Evolutionary conservation across 2,797 vertebrate species (phyloP), one percentile per base, ranked within the genome.

Genomic region (Bradypodion pumilum): DNA sequence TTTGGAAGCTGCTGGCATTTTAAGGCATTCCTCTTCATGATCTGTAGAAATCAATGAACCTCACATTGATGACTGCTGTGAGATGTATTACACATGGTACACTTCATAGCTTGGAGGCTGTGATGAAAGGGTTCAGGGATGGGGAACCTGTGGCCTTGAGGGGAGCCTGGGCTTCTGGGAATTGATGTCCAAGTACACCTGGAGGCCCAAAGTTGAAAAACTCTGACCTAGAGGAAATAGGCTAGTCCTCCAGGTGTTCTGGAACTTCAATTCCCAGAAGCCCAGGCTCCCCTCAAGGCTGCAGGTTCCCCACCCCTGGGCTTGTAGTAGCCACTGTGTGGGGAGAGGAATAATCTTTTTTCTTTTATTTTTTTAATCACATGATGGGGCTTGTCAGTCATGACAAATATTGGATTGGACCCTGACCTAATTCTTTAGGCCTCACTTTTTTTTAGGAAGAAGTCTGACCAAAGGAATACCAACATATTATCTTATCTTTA

Each of bases 101-200:
- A 4, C 23, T 80, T 63, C 65, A 40, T 35, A 82, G 77, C 70
- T 40, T 74, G 68, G 80, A 59, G 37, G 32, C 3, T 10, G 7
- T 75, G 86, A 74, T 83, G 82, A 82, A 56, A 84, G 81, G 76
- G 83, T n/a, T n/a, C n/a, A n/a, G n/a, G n/a, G n/a, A n/a, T n/a
- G n/a, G n/a, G n/a, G n/a, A n/a, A n/a, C n/a, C n/a, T n/a, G n/a
- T n/a, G n/a, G n/a, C n/a, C n/a, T n/a, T n/a, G n/a, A n/a, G n/a
- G n/a, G n/a, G n/a, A n/a, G n/a, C n/a, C n/a, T n/a, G n/a, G n/a
- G n/a, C n/a, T n/a, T n/a, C n/a, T n/a, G n/a, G n/a, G n/a, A n/a
- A n/a, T n/a, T n/a, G n/a, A n/a, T n/a, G n/a, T n/a, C n/a, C n/a
- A n/a, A n/a, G n/a, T n/a, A n/a, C n/a, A n/a, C n/a, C n/a, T n/a